Evolutionary conservation across 1,140 invertebrate species (phyloP).

Genomic region (Catajapyx aquilonaris): DNA sequence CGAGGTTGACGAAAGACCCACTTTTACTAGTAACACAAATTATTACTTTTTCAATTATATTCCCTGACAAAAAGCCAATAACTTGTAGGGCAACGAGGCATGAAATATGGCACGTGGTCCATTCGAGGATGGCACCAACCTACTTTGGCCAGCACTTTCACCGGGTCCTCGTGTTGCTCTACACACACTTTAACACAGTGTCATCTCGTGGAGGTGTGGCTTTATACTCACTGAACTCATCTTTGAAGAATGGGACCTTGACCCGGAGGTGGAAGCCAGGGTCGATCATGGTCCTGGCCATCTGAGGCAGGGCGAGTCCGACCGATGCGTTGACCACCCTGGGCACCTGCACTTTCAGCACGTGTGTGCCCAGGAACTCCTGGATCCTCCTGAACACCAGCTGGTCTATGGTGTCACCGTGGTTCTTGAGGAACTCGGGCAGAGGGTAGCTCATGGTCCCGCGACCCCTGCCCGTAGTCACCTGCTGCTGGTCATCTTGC

Average conservation of each 20-base stretch:
- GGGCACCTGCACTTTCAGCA: not conserved
- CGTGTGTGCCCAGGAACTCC: not conserved
- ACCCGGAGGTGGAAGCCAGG: slow-evolving; percentile 13
- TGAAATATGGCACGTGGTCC: no score
- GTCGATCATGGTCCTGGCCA: slow-evolving; percentile 8
- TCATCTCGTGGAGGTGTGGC: no score
- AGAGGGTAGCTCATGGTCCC: not conserved
- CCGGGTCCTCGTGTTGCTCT: no score
- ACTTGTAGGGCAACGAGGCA: no score
- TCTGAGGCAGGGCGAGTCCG: not conserved
- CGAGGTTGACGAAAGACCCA: no score
- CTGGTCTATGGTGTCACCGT: not conserved
- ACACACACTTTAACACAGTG: no score
- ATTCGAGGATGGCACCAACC: no score
- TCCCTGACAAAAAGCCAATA: no score
- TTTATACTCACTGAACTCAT: slow-evolving; percentile 13
- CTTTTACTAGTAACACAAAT: no score
- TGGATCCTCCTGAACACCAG: not conserved
- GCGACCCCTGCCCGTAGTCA: not conserved
- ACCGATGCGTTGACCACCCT: not conserved
- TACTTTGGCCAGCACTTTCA: no score
- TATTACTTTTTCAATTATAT: no score
- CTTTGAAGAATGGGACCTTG: slow-evolving; percentile 13
- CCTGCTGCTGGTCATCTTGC: not conserved
- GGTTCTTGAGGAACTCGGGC: not conserved